Base-by-base conservation (phyloP, 2,797 vertebrate species). In the Cyprinodon diabolis region DNA sequence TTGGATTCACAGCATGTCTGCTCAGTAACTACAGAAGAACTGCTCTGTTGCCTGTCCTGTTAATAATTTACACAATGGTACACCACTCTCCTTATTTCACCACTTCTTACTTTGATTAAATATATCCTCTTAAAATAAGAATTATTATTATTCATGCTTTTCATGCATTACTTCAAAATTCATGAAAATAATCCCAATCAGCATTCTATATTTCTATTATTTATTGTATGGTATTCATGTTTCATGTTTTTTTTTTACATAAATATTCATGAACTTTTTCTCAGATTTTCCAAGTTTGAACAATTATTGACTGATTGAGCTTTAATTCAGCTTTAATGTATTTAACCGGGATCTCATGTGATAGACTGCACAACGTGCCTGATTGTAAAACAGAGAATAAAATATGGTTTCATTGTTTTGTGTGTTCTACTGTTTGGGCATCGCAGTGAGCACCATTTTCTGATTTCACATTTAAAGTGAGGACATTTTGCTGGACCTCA, bases 41-140 rank as follows among this genome's bases (percentile, higher is more conserved):
- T 13, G 6, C 17, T 63, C 37, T 63, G 37, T 63, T n/a, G 37
- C 60, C 40, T 63, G 35, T 37, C 35, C 37, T n/a, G 30, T 57
- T 30, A 57, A 57, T 70, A 43, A 47, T 58, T 57, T 58, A 13
- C 6, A 30, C n/a, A 70, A 47, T 70, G n/a, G n/a, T 56, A 25
- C 13, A 8, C 10, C 14, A 25, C 30, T 57, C 15, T 10, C 30
- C 49, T 54, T 52, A 7, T 37, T 1, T 6, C 3, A 17, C 5
- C 13, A 55, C 5, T 23, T 25, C 21, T 43, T 21, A 68, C 30
- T 10, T 7, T 69, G 19, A 15, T n/a, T 43, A n/a, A 55, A 15
- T 43, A 55, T 6, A 52, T 55, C 19, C 3, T 14, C 19, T n/a
- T 4, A 55, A 23, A 9, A 48, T 15, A 2, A 8, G 40, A 69